Evolutionary conservation across 2,797 vertebrate species (phyloP).

Genomic region (Pygocentrus nattereri): DNA sequence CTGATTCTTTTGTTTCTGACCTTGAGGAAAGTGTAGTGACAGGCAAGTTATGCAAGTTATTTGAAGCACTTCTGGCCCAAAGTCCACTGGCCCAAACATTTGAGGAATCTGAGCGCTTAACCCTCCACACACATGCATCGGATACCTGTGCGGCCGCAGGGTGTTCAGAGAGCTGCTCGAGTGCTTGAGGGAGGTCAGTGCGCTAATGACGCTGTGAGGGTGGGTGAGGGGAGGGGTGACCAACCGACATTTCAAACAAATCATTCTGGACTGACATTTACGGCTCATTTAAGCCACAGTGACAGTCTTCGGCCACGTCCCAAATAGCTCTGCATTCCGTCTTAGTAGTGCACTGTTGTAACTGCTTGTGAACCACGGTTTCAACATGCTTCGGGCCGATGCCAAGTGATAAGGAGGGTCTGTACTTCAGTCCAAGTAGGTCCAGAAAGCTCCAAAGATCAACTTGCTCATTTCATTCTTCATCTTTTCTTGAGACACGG

Average conservation of each 20-base stretch:
- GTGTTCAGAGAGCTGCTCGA: neutral
- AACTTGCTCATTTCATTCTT: neutral
- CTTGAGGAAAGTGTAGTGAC: neutral
- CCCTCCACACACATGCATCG: constrained; percentile 7
- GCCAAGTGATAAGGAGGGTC: neutral
- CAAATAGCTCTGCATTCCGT: neutral
- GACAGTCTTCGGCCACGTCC: constrained; percentile 13
- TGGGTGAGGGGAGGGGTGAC: constrained; percentile 14
- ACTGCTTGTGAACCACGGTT: neutral
- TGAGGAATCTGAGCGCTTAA: constrained; percentile 71
- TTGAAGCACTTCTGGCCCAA: constrained; percentile 69
- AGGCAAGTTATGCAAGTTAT: constrained; percentile 72
- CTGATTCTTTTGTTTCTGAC: neutral
- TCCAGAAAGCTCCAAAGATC: neutral
- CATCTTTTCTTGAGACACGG: too few species aligned
- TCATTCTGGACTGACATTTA: constrained; percentile 49
- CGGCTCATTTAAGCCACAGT: constrained; percentile 44
- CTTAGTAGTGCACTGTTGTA: neutral
- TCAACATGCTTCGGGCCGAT: neutral
- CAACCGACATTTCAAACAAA: constrained; percentile 30
- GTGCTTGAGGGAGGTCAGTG: constrained; percentile 2
- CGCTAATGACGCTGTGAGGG: constrained; percentile 31
- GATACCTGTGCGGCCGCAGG: neutral
- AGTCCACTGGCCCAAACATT: constrained; percentile 70
- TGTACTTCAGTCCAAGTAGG: neutral